Percentiles rank a stretch among this genome's conserved stretches.
Evolutionary conservation across 2,797 vertebrate species (phyloP).

Genomic region (Peromyscus melanophrys): DNA sequence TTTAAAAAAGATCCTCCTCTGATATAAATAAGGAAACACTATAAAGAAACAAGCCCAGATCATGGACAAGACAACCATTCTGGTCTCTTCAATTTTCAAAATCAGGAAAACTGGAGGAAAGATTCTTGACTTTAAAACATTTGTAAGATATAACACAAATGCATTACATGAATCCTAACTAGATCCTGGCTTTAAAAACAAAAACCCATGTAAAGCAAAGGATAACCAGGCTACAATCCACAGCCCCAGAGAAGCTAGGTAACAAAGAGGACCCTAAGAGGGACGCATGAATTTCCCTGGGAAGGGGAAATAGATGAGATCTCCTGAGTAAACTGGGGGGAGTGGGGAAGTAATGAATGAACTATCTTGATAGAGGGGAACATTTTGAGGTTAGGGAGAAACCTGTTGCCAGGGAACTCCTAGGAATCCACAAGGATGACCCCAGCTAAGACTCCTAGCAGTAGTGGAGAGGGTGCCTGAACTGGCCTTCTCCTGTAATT

Average conservation of each 20-base stretch:
- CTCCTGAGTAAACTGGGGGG: neutral
- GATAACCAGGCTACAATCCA: neutral
- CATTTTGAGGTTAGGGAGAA: neutral
- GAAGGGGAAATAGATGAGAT: neutral
- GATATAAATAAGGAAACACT: conserved; percentile 48
- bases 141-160: conserved; percentile 73
- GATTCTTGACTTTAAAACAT: conserved; percentile 76
- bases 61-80: conserved; percentile 71
- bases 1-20: conserved; percentile 14
- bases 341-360: neutral
- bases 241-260: neutral
- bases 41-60: conserved; percentile 70
- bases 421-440: neutral
- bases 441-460: neutral
- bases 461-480: neutral
- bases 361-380: neutral
- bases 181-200: conserved; percentile 71
- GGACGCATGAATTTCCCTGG: neutral
- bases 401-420: neutral
- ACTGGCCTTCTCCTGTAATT: neutral
- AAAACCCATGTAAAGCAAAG: neutral
- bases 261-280: neutral
- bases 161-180: conserved; percentile 69
- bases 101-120: conserved; percentile 74
- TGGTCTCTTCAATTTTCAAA: conserved; percentile 76